Percentiles rank a stretch among this genome's conserved stretches.
These are phyloP conservation scores for Oikopleura albicans DNA, from an alignment of 23 tunicate genomes.

Conservation along the genomic window DNA sequence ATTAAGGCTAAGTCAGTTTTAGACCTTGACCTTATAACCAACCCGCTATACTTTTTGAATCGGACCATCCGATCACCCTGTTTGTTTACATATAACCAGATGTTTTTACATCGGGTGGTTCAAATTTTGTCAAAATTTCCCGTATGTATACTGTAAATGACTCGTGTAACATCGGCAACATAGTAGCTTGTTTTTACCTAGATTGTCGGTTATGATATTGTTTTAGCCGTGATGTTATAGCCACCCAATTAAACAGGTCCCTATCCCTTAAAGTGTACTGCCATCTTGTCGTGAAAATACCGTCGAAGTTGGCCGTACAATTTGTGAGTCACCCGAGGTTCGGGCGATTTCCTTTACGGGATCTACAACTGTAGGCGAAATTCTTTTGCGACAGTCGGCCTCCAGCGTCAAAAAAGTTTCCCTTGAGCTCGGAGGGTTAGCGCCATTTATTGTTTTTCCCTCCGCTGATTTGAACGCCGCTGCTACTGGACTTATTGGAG, in stretches of 20 bases:
- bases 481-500: constrained; percentile 13
- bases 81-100: background rate
- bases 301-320: constrained; percentile 26
- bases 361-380: constrained; percentile 21
- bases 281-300: constrained; percentile 34
- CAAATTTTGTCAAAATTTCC: too few species aligned
- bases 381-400: constrained; percentile 18
- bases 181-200: too few species aligned
- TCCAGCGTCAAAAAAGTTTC: constrained; percentile 29
- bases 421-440: constrained; percentile 26
- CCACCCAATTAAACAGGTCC: too few species aligned
- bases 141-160: too few species aligned
- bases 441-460: constrained; percentile 20
- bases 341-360: constrained; percentile 90
- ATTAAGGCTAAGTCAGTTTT: background rate
- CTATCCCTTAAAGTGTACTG: constrained; percentile 44
- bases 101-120: background rate
- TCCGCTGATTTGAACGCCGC: constrained; percentile 21
- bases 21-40: too few species aligned
- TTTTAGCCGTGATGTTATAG: too few species aligned
- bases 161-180: too few species aligned
- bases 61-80: background rate
- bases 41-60: background rate
- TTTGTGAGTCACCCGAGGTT: constrained; percentile 43
- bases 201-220: too few species aligned